Conservation (phyloP, 2,888 invertebrate species). For the Pachliopta kotzebuea region DNA sequence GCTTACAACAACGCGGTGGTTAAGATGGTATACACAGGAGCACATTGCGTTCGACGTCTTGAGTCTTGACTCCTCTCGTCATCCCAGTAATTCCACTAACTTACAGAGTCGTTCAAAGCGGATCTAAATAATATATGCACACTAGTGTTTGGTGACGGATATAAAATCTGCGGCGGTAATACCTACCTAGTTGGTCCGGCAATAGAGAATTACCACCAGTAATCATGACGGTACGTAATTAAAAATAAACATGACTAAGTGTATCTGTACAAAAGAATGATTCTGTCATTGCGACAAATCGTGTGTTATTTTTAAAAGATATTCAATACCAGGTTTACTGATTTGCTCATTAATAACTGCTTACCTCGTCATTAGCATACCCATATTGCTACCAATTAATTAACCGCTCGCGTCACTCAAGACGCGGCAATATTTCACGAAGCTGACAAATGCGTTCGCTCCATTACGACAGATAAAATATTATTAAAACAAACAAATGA, state of each 20-base stretch:
- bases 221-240: too few species aligned
- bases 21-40: too few species aligned
- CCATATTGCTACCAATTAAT: conserved; percentile 69
- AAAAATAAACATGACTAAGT: background rate
- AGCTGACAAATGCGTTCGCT: conserved; percentile 77
- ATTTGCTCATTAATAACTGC: conserved; percentile 35
- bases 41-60: too few species aligned
- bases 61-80: too few species aligned
- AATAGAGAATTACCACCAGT: too few species aligned
- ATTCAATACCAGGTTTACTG: background rate
- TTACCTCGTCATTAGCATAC: conserved; percentile 67
- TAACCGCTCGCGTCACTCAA: conserved; percentile 58
- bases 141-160: too few species aligned
- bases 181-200: too few species aligned
- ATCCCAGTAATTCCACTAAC: too few species aligned
- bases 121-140: too few species aligned
- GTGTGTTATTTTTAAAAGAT: background rate
- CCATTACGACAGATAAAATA: conserved; percentile 79
- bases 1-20: too few species aligned
- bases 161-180: too few species aligned
- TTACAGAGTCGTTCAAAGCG: too few species aligned
- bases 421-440: conserved; percentile 69
- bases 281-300: background rate
- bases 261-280: background rate
- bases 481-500: conserved; percentile 80